Evolutionary conservation across 2,113 vertebrate species (phyloP), one percentile per base, ranked within the genome.

Genomic region (Glaucomys volans): DNA sequence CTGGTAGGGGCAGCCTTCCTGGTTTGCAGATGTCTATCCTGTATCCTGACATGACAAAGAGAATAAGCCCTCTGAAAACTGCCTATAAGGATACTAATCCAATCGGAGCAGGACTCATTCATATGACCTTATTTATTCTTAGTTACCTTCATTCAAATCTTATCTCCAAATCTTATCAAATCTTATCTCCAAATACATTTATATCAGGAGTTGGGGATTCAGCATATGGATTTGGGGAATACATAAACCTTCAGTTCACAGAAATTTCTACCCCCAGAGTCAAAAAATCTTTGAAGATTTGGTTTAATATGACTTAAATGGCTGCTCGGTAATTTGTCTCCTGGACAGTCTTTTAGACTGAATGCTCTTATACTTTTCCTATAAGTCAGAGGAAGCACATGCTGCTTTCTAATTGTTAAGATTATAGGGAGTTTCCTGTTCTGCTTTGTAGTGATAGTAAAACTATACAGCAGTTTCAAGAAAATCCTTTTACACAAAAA

Each of bases 401-500:
- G 16, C 18, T n/a, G 28, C 14, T 86, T 62, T 16, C 37, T 80
- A 74, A 11, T 64, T 72, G 67, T 71, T 90, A 59, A 10, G n/a
- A 89, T 79, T 77, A 62, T 30, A 54, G 47, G 26, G 35, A 66
- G 3, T 89, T 87, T 54, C n/a, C 13, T 67, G 37, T 13, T n/a
- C 35, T 91, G 16, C 26, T 83, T 40, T 67, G 24, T 67, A 72
- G 14, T 72, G 37, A 92, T 54, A 80, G 11, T 40, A 79, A 75
- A 81, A 50, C 3, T 75, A 4, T 64, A 9, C 64, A 64, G 8
- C n/a, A 90, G 67, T 50, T 40, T n/a, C 17, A 69, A 91, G 62
- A 94, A 94, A 96, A 79, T 24, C 12, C 32, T 91, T 89, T 40
- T 50, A 59, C 77, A 69, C 74, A 83, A 94, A 95, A 80, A 42